Evolutionary conservation across 1,140 invertebrate species (phyloP).

Genomic region (Babylonia areolata): DNA sequence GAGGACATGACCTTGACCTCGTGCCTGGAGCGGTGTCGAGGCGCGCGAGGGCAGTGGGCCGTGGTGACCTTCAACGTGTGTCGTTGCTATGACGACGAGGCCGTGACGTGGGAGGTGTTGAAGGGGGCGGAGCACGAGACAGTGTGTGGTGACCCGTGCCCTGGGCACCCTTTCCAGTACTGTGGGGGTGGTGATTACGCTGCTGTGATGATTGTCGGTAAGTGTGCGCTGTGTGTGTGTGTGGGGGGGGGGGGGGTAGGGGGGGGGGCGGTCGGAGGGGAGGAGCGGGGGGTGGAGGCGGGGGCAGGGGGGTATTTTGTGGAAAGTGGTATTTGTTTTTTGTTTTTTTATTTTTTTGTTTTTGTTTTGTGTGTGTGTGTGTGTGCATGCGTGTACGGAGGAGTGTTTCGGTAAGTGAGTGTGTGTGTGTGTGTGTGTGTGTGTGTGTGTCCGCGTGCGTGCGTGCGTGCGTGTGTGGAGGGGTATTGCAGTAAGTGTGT

Average conservation of each 20-base stretch:
- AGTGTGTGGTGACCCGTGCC: background rate
- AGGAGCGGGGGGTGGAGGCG: too few relatives aligned
- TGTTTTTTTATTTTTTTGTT: too few relatives aligned
- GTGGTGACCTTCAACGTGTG: background rate
- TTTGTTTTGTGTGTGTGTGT: slow-evolving; percentile 11
- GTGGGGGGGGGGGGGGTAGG: too few relatives aligned
- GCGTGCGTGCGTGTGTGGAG: too few relatives aligned
- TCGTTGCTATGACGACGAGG: slow-evolving; percentile 3
- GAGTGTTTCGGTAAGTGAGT: background rate
- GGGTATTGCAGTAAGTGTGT: too few relatives aligned
- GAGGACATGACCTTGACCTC: slow-evolving; percentile 4
- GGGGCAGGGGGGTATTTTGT: too few relatives aligned
- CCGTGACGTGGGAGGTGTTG: background rate
- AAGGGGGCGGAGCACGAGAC: background rate
- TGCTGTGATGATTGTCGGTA: background rate
- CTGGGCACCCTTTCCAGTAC: background rate
- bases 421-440: too few relatives aligned
- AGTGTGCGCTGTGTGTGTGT: background rate
- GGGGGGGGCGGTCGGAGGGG: too few relatives aligned
- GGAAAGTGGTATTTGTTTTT: too few relatives aligned
- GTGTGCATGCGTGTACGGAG: background rate
- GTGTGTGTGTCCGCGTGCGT: too few relatives aligned
- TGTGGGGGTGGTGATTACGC: background rate
- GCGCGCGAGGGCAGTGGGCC: background rate
- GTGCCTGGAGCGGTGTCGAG: slow-evolving; percentile 10